Evolutionary conservation across 2,797 vertebrate species (phyloP).

Genomic region (Anguilla marmorata): DNA sequence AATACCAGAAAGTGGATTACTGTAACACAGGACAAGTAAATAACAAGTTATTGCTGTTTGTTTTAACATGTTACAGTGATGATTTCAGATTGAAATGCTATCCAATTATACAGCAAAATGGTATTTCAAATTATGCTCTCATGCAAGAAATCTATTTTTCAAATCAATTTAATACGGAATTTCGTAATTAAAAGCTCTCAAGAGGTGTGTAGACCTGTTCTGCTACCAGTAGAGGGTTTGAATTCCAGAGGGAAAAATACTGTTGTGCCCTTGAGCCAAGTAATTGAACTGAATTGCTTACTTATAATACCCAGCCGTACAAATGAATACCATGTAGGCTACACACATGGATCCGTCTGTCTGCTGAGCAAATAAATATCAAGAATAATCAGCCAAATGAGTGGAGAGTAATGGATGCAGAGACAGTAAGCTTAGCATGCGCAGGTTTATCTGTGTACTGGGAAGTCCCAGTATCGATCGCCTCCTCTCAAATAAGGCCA

Average conservation of each 20-base stretch:
- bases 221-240: not conserved
- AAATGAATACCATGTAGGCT: not conserved
- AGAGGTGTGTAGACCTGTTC: not conserved
- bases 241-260: not conserved
- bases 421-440: slow-evolving; percentile 54
- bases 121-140: not conserved
- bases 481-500: slow-evolving; percentile 55
- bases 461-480: slow-evolving; percentile 55
- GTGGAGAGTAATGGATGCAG: not conserved
- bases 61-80: not conserved
- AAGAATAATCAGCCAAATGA: not conserved
- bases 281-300: not conserved
- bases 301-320: not conserved
- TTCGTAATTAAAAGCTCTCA: not conserved
- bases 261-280: slow-evolving; percentile 1
- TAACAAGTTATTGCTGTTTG: not conserved
- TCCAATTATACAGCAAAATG: not conserved
- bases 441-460: slow-evolving; percentile 54
- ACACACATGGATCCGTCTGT: not conserved
- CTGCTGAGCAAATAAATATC: slow-evolving; percentile 9
- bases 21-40: too few species aligned
- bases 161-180: not conserved
- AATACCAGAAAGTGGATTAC: not conserved
- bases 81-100: not conserved
- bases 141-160: not conserved